Evolutionary conservation across 2,797 vertebrate genomes (phyloP).

Genomic region (Enteromius anoplus): DNA sequence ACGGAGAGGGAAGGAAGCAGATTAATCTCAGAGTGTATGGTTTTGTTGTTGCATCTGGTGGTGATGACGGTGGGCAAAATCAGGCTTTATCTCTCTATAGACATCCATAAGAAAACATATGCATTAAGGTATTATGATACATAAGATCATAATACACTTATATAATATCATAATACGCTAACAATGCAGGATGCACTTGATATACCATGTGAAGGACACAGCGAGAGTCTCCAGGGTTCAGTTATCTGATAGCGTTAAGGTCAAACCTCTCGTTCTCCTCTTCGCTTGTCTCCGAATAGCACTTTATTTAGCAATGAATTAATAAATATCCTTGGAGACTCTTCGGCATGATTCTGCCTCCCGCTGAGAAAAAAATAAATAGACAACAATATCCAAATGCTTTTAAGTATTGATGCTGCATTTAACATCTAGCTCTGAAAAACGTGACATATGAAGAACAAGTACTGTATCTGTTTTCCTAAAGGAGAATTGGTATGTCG

Average conservation of each 20-base stretch:
- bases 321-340: conserved; percentile 34
- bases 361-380: conserved; percentile 20
- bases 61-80: not conserved
- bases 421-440: not conserved
- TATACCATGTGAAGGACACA: not conserved
- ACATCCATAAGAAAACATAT: conserved; percentile 2
- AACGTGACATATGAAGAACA: not conserved
- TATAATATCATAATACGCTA: not conserved
- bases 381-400: conserved; percentile 1
- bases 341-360: conserved; percentile 27
- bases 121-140: not conserved
- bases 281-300: not conserved
- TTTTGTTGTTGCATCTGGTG: conserved; percentile 3
- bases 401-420: not conserved
- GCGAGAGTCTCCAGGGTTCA: not conserved
- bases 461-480: not conserved
- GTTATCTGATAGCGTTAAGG: conserved; percentile 2
- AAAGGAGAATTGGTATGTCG: not conserved
- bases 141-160: not conserved
- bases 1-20: not conserved
- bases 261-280: not conserved
- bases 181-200: not conserved
- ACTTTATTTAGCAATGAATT: conserved; percentile 37
- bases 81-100: not conserved
- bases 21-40: not conserved